phyloP scores from a whole-genome alignment of 2,113 vertebrate species.

The Pachypanchax playfairii region DNA sequence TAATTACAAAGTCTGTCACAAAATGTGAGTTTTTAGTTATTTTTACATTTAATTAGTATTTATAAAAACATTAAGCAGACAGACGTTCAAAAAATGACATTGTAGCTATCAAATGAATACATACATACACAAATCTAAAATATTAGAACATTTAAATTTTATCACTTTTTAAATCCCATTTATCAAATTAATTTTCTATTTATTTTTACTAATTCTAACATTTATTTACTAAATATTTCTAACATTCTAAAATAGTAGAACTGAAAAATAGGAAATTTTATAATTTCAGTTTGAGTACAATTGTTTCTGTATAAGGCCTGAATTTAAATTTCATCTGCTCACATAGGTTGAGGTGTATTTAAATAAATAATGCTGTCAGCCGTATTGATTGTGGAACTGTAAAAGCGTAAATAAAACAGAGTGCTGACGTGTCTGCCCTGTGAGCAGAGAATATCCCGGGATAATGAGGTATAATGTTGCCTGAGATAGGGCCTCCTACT shows the following conservation, averaged over 20 bases:
- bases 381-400: conserved; percentile 69
- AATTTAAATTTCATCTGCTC: conserved; percentile 1
- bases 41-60: neutral
- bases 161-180: too few species aligned
- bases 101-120: neutral
- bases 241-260: too few species aligned
- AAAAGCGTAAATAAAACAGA: conserved; percentile 65
- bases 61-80: neutral
- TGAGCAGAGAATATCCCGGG: conserved; percentile 52
- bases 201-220: neutral
- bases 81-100: too few species aligned
- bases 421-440: conserved; percentile 53
- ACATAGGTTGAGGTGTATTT: conserved; percentile 54
- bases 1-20: neutral
- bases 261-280: neutral
- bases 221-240: neutral
- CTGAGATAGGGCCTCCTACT: conserved; percentile 64
- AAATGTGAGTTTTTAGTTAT: neutral
- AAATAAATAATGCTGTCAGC: conserved; percentile 65
- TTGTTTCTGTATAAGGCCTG: conserved; percentile 7
- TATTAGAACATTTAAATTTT: neutral
- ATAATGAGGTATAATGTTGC: conserved; percentile 75
- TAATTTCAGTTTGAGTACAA: neutral
- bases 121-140: too few species aligned
- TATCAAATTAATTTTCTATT: neutral